Percentiles rank a stretch among this genome's conserved stretches.
Evolutionary conservation across 2,113 vertebrate genomes (phyloP).

Genomic region (Ginglymostoma cirratum): DNA sequence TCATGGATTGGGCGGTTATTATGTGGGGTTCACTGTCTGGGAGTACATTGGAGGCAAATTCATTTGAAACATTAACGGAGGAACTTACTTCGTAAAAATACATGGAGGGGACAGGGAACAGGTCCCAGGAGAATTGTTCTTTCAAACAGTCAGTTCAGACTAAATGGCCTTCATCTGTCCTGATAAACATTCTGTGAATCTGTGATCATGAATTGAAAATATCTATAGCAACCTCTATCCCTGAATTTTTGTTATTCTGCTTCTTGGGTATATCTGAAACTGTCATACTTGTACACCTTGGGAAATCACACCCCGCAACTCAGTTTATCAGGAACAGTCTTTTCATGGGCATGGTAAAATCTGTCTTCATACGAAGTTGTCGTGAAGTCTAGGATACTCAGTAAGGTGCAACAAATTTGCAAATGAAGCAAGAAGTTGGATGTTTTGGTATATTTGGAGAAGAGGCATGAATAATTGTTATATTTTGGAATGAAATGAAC

Average conservation of each 20-base stretch:
- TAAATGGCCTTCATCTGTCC: no score
- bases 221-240: background rate
- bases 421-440: background rate
- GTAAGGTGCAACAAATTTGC: background rate
- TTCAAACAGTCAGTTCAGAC: no score
- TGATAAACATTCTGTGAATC: no score
- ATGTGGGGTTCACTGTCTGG: no score
- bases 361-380: background rate
- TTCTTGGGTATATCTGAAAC: background rate
- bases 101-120: no score
- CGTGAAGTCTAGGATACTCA: background rate
- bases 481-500: background rate
- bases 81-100: no score
- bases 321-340: background rate
- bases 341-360: background rate
- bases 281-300: background rate
- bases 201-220: background rate
- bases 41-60: no score
- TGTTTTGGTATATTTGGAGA: background rate
- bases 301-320: background rate
- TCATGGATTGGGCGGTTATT: no score
- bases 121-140: no score
- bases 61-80: no score
- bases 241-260: background rate
- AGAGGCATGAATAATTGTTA: background rate